Base-by-base conservation (phyloP, 2,797 vertebrate genomes). In the Sebastolobus altivelis region DNA sequence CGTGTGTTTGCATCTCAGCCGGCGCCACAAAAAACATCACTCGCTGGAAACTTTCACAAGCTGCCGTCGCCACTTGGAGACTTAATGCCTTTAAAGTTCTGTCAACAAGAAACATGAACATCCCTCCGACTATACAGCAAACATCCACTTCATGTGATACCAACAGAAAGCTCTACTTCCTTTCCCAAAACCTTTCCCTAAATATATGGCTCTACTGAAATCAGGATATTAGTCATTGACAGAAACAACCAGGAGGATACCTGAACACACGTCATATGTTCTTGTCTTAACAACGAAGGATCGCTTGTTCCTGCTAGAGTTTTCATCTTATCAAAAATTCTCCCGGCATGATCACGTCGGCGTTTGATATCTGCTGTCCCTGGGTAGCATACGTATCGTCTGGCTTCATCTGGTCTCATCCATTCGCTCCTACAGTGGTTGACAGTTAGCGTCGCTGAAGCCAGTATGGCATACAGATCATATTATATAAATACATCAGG, bases 401-500 rank as follows among this genome's bases (percentile, higher is more conserved):
- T 67, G 86, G 81, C 72, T 82, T 60, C 74, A 81, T 87, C 87
- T 83, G 4, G 4, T 63, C 82, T 82, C 66, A 92, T 88, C 82
- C 77, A 85, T 88, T 89, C 85, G 69, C 86, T 81, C 49, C 82
- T 59, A 60, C 61, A 65, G 56, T 63, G 29, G 38, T 66, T 88
- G 88, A 90, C 83, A 87, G 88, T 88, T 79, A 88, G 85, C 86
- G 11, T 69, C 10, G 25, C 62, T 58, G 71, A 10, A 89, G 77
- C 80, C 80, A 25, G 66, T 9, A 18, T 2, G 2, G 85, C 77
- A 25, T 33, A 27, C 77, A 75, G 74, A 84, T 89, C 79, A 46
- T 46, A 46, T 18, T 18, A 86, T 88, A 69, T 85, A 89, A 89
- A 90, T 87, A 89, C 85, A 92, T 93, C 85, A 88, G 83, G 79